Conservation (phyloP, 2,797 vertebrate species). For the Coregonus suidteri region DNA sequence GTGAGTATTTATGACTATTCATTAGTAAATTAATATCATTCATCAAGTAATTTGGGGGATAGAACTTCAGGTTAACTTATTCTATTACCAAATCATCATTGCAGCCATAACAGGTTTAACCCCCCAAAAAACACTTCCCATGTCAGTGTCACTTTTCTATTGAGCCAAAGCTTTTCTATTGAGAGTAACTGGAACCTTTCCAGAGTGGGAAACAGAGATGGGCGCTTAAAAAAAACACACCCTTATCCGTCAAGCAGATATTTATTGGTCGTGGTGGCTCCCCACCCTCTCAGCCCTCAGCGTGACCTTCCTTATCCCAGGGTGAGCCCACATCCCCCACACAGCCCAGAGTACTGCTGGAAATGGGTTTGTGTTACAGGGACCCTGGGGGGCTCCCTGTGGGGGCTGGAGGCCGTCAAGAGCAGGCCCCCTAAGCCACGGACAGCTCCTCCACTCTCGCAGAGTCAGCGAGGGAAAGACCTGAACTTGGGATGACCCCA, state of each 20-base stretch:
- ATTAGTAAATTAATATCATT: not conserved
- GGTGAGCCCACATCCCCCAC: conserved; percentile 60
- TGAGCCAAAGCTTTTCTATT: conserved; percentile 30
- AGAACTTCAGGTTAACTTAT: no score
- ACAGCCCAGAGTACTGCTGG: conserved; percentile 67
- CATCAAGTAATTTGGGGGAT: not conserved
- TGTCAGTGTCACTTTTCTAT: no score
- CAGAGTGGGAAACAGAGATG: conserved; percentile 51
- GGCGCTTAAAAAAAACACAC: conserved; percentile 50
- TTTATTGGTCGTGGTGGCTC: conserved; percentile 65
- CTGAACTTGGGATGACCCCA: conserved; percentile 99
- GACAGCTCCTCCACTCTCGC: conserved; percentile 73
- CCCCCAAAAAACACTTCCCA: no score
- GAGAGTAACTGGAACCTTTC: conserved; percentile 54
- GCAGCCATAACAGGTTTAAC: no score
- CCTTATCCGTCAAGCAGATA: conserved; percentile 64
- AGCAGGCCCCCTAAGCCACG: conserved; percentile 70
- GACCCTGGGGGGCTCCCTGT: conserved; percentile 67
- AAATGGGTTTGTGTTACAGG: conserved; percentile 86
- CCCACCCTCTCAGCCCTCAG: conserved; percentile 46
- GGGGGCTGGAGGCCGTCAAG: conserved; percentile 73
- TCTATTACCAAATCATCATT: no score
- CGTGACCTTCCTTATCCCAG: conserved; percentile 59
- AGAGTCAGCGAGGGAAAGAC: conserved; percentile 94
- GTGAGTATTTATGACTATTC: not conserved